A percentile compares a stretch with the other conserved stretches of the same genome.
phyloP scores from a whole-genome alignment of 1,140 invertebrate genomes.

The Drosophila bocqueti region DNA sequence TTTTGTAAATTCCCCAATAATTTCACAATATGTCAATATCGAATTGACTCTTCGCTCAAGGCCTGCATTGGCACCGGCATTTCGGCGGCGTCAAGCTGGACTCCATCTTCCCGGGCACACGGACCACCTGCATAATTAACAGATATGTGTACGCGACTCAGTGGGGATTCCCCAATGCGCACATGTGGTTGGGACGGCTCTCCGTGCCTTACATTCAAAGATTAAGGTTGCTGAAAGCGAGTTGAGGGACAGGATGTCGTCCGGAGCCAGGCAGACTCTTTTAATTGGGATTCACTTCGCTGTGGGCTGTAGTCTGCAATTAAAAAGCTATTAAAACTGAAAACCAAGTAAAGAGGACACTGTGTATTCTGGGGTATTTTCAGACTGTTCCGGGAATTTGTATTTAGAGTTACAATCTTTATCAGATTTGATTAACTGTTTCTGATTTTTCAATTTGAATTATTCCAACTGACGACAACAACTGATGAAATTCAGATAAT shows the following conservation, averaged over 20 bases:
- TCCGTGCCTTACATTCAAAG: conserved; percentile 33
- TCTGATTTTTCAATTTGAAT: background rate
- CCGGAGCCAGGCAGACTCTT: conserved; percentile 75
- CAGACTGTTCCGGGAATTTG: too few relatives aligned
- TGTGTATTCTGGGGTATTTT: conserved; percentile 6
- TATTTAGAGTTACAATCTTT: background rate
- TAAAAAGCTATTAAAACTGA: conserved; percentile 80
- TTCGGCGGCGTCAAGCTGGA: conserved; percentile 2
- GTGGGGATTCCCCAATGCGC: conserved; percentile 11
- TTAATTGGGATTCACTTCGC: conserved; percentile 81
- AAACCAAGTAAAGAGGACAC: conserved; percentile 50
- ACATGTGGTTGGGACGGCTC: conserved; percentile 70
- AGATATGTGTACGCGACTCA: conserved; percentile 49
- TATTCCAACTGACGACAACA: too few relatives aligned
- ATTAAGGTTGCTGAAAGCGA: conserved; percentile 16
- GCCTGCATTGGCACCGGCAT: background rate
- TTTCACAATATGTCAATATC: background rate
- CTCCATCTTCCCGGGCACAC: conserved; percentile 38
- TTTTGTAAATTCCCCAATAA: conserved; percentile 8
- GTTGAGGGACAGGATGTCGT: conserved; percentile 38
- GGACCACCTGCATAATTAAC: conserved; percentile 69
- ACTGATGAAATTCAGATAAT: background rate
- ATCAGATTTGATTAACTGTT: background rate
- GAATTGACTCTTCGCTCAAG: conserved; percentile 31
- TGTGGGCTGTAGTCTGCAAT: conserved; percentile 74